These are phyloP conservation scores for Passerina amoena DNA, from an alignment of 2,113 vertebrate genomes.

Conservation along the genomic window DNA sequence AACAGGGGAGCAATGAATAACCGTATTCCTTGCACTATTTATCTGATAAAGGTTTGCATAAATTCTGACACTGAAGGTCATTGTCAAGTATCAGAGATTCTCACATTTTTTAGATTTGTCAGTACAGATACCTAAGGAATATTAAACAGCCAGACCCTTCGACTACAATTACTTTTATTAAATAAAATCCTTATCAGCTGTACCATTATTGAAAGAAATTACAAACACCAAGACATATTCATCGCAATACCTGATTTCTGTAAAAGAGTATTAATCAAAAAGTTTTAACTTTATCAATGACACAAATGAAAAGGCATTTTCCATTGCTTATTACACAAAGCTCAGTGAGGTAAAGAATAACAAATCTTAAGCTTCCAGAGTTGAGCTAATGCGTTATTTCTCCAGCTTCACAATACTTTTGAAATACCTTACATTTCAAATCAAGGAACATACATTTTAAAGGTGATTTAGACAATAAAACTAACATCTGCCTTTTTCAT, in stretches of 20 bases:
- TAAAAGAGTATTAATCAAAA: constrained; percentile 67
- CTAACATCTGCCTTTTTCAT: constrained; percentile 6
- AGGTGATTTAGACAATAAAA: constrained; percentile 16
- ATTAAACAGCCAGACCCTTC: constrained; percentile 62
- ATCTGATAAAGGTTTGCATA: constrained; percentile 34
- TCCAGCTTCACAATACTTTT: constrained; percentile 37
- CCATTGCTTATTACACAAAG: constrained; percentile 37
- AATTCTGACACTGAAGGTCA: constrained; percentile 64
- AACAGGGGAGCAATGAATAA: background rate
- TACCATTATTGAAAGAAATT: constrained; percentile 66
- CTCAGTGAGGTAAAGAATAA: constrained; percentile 25
- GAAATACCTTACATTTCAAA: constrained; percentile 51
- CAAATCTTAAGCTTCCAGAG: constrained; percentile 46
- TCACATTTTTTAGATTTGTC: constrained; percentile 60
- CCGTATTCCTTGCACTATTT: constrained; percentile 14
- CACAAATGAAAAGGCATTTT: constrained; percentile 63
- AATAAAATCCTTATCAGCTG: constrained; percentile 64
- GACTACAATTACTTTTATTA: constrained; percentile 70
- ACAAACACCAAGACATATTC: constrained; percentile 34
- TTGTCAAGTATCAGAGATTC: constrained; percentile 60
- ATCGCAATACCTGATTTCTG: constrained; percentile 20
- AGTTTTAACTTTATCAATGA: constrained; percentile 67
- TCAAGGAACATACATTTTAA: constrained; percentile 6
- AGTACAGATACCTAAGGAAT: constrained; percentile 61
- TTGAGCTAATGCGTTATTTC: constrained; percentile 52